Evolutionary conservation across 2,888 invertebrate genomes (phyloP), one percentile per base, ranked within the genome.

Genomic region (Drosophila nr. medialis): DNA sequence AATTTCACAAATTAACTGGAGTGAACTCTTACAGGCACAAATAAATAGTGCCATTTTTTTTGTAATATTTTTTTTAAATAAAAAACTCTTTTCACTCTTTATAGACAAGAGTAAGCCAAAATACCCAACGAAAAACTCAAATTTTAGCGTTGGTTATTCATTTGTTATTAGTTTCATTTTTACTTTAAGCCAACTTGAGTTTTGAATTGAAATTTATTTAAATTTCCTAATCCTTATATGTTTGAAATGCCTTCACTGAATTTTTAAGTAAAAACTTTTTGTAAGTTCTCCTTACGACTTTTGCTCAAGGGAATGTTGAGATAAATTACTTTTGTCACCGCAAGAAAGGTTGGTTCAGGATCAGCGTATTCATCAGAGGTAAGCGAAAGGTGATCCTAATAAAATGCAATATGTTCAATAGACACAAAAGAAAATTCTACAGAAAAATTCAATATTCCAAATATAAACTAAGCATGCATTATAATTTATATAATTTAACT

Each of bases 351-450:
- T 13, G 3, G 11, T 42, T 21, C 6, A n/a, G 18, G 38, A 18
- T 7, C 0, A 38, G 36, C 36, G 0, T 18, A 0, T 18, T n/a
- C n/a, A n/a, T n/a, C 2, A 2, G 5, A 18, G 0, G 1, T 4
- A n/a, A 2, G 4, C 0, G 11, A 6, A 6, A 13, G 13, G 1
- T 7, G 11, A 11, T 11, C 11, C 11, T 1, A 42, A 11, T 21
- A 42, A 40, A 21, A 2, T 13, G 7, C 45, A 45, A 4, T 21
- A 42, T 1, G 24, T 24, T 24, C 24, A 24, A 24, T 24, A 24
- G 1, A 1, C 24, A 24, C 24, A 24, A 24, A 30, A 30, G 0
- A 30, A 2, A 21, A 21, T 6, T 45, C 1, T 1, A 7, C 45
- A 13, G 7, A 21, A 6, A 13, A 13, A 21, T 21, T 21, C 0